phyloP scores from a whole-genome alignment of 2,113 vertebrate genomes.

The Burhinus bistriatus region DNA sequence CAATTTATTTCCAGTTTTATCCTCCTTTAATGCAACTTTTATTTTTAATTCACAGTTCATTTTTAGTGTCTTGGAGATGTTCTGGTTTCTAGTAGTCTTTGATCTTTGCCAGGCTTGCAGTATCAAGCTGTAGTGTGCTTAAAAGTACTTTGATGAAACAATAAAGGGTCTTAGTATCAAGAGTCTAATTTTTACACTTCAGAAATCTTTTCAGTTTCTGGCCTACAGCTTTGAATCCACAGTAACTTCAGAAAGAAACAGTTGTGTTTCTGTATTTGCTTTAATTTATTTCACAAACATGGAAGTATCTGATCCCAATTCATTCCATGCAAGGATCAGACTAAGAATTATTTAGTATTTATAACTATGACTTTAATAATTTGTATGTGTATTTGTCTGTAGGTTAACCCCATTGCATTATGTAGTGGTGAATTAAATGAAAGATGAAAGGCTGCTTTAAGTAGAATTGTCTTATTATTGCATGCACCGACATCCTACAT shows the following conservation, averaged over 20 bases:
- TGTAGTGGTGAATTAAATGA: neutral
- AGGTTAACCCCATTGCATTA: neutral
- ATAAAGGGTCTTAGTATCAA: neutral
- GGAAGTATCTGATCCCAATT: neutral
- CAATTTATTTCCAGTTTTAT: neutral
- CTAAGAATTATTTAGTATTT: neutral
- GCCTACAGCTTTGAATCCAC: neutral
- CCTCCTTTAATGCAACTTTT: neutral
- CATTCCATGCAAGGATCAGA: neutral
- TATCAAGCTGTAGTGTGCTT: neutral
- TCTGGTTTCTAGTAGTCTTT: neutral
- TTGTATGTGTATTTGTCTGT: neutral
- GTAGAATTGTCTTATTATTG: neutral
- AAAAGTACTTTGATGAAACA: slow-evolving; percentile 13
- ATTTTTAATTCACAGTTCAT: neutral
- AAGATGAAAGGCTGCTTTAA: neutral
- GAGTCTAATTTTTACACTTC: neutral
- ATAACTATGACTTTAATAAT: neutral
- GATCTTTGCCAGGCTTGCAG: neutral
- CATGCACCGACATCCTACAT: neutral
- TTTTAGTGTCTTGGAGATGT: neutral
- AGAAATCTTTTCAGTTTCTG: neutral
- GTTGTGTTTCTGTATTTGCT: neutral
- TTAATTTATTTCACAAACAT: neutral
- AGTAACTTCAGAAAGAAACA: neutral